Base-by-base conservation (phyloP, 2,888 invertebrate genomes). In the Sesia bembeciformis region DNA sequence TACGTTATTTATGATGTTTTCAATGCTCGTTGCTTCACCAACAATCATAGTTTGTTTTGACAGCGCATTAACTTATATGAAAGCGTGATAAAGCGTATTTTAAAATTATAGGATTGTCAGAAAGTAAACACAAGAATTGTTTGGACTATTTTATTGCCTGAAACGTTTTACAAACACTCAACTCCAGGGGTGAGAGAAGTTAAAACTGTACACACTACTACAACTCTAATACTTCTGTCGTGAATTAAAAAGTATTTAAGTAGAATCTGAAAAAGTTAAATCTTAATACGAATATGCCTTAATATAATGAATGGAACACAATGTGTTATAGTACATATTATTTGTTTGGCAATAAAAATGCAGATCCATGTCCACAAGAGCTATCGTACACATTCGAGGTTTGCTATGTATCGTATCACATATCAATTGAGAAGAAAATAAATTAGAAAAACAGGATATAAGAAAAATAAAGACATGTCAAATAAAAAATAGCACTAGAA, bases 111-210 rank as follows among this genome's bases (percentile, higher is more conserved):
- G 46, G 46, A 6, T 46, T 4, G 8, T 8, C n/a, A 50, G 4
- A 50, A 59, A 63, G 68, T 65, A 62, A 72, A 72, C 68, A 66
- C 66, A 64, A 63, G 58, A 55, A 59, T 72, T 66, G 73, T 76
- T 87, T 85, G 84, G 81, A 89, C 88, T 89, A 84, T 88, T 87
- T 88, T 89, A 89, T 89, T 89, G 86, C 89, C 85, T 83, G 87
- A 87, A 88, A 86, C 76, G 81, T 87, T 85, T 86, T 78, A 85
- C 80, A 84, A 84, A 86, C 84, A 86, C 84, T 77, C n/a, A 68
- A 79, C 81, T 81, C 76, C 78, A 76, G 70, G 62, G 23, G 66
- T 65, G 66, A 71, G 74, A 76, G 74, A 72, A 73, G 69, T 79
- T 72, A 75, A 60, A 82, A 75, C 84, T 86, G 84, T 87, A 88